Evolutionary conservation across 1,140 invertebrate species (phyloP).

Genomic region (Tetragnatha versicolor): DNA sequence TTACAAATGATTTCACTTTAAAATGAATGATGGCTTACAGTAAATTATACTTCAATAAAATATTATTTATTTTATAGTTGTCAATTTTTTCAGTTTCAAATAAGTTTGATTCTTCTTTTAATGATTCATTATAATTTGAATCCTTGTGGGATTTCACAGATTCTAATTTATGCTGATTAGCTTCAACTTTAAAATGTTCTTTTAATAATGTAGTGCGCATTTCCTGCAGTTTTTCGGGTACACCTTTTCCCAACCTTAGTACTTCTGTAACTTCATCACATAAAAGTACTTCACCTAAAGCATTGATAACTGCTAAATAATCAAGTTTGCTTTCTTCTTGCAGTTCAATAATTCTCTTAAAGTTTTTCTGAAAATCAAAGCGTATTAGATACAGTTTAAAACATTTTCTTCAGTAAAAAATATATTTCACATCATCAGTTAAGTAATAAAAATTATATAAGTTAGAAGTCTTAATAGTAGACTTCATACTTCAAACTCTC

Average conservation of each 20-base stretch:
- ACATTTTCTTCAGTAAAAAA: not conserved
- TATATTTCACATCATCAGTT: no score
- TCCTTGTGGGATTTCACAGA: not conserved
- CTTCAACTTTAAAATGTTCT: not conserved
- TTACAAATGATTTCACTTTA: no score
- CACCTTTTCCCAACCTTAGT: not conserved
- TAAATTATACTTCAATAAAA: no score
- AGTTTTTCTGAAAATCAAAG: slow-evolving; percentile 34
- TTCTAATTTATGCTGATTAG: not conserved
- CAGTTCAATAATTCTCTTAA: slow-evolving; percentile 27
- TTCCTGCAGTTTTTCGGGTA: not conserved
- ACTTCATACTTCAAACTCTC: not conserved
- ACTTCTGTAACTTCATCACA: slow-evolving; percentile 40
- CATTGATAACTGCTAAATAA: slow-evolving; percentile 14
- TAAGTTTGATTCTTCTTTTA: no score
- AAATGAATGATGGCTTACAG: no score
- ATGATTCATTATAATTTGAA: no score
- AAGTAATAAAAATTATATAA: not conserved
- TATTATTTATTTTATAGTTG: no score
- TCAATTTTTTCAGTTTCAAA: no score
- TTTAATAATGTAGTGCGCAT: not conserved
- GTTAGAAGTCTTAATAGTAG: not conserved
- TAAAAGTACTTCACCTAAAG: not conserved
- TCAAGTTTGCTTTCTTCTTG: slow-evolving; percentile 24
- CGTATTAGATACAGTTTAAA: not conserved